A percentile compares a stretch with the other conserved stretches of the same genome.
Evolutionary conservation across 2,888 invertebrate species (phyloP).

Genomic region (Copidosoma aretas): DNA sequence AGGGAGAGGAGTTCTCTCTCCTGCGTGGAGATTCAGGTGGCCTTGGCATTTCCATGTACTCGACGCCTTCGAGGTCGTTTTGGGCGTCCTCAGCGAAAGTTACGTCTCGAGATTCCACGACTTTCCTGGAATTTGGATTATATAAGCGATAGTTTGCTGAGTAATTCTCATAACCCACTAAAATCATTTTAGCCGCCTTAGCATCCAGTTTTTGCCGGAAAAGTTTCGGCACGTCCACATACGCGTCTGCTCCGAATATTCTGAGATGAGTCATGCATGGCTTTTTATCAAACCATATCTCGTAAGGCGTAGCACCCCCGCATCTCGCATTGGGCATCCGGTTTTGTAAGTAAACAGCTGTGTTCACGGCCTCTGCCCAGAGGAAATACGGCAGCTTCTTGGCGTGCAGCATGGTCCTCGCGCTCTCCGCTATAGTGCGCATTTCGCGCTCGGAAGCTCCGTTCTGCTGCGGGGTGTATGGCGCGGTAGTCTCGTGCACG

Average conservation of each 20-base stretch:
- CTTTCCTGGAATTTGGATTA: background rate
- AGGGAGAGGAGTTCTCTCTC: too few relatives aligned
- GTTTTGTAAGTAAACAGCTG: slow-evolving; percentile 37
- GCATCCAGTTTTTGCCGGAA: background rate
- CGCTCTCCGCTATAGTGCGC: slow-evolving; percentile 36
- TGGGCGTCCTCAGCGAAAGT: background rate
- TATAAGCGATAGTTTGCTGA: background rate
- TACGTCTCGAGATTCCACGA: background rate
- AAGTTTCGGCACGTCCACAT: background rate
- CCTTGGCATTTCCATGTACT: background rate
- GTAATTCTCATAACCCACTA: background rate
- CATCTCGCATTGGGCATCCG: background rate
- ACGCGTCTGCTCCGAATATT: background rate
- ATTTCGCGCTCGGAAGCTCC: slow-evolving; percentile 35
- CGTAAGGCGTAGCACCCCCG: background rate
- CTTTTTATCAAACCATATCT: slow-evolving; percentile 1
- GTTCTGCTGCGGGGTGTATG: slow-evolving; percentile 41
- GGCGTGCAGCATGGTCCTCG: background rate
- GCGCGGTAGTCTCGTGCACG: slow-evolving; percentile 26
- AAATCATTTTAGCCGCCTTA: background rate
- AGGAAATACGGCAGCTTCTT: slow-evolving; percentile 23
- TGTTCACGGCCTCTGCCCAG: slow-evolving; percentile 45
- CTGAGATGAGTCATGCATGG: background rate
- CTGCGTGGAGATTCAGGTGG: background rate
- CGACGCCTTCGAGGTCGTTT: background rate